These are phyloP conservation scores for Anguilla rostrata DNA, from an alignment of 2,113 vertebrate species.

Conservation along the genomic window DNA sequence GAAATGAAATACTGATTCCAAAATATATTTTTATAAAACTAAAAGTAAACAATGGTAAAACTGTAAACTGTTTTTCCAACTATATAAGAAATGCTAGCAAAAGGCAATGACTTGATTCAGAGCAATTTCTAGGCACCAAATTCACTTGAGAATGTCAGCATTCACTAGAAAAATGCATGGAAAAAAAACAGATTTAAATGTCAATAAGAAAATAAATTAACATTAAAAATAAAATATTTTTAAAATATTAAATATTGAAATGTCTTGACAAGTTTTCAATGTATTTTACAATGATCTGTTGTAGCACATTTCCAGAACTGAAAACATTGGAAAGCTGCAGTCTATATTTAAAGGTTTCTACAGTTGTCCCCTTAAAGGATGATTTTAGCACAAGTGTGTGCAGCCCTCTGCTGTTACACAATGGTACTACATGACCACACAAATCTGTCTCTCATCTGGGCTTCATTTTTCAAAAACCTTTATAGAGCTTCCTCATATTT, in stretches of 20 bases:
- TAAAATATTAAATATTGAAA: slow-evolving; percentile 48
- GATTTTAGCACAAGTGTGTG: neutral
- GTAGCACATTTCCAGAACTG: slow-evolving; percentile 31
- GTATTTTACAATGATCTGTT: slow-evolving; percentile 47
- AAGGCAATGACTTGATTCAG: neutral
- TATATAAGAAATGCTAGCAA: slow-evolving; percentile 4
- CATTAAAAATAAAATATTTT: slow-evolving; percentile 29
- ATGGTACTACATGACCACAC: neutral
- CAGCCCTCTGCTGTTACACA: neutral
- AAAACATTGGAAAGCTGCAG: neutral
- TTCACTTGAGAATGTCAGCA: slow-evolving; percentile 15
- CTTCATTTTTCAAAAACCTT: neutral
- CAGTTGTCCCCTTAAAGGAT: neutral
- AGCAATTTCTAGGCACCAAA: neutral
- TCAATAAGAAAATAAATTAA: slow-evolving; percentile 64
- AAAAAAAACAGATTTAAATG: slow-evolving; percentile 31
- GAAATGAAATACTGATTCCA: slow-evolving; percentile 20
- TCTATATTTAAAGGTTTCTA: neutral
- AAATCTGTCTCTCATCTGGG: neutral
- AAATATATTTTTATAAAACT: neutral
- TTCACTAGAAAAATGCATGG: slow-evolving; percentile 14
- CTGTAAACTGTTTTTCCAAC: slow-evolving; percentile 7
- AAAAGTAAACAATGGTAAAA: neutral
- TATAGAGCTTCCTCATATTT: neutral
- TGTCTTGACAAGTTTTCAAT: slow-evolving; percentile 46